Percentiles rank a stretch among this genome's conserved stretches.
Evolutionary conservation across 2,888 invertebrate species (phyloP).

Genomic region (Adelphocoris suturalis): DNA sequence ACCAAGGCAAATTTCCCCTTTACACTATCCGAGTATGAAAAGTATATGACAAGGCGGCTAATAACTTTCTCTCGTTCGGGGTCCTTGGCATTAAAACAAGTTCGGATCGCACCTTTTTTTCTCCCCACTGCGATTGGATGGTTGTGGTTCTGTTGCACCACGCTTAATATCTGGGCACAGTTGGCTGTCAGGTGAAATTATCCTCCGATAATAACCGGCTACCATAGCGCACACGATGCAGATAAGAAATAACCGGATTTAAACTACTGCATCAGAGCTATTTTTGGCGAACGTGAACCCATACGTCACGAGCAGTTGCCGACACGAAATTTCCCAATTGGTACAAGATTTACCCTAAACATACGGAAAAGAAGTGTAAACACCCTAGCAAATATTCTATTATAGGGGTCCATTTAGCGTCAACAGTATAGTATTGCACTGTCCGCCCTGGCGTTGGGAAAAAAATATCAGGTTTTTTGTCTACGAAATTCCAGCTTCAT

Average conservation of each 20-base stretch:
- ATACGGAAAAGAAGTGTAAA: too few species aligned
- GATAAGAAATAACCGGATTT: neutral
- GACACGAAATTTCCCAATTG: too few species aligned
- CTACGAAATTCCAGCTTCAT: too few species aligned
- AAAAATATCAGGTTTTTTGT: too few species aligned
- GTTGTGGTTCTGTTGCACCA: constrained; percentile 28
- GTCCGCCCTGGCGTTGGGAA: too few species aligned
- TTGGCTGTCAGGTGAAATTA: constrained; percentile 1
- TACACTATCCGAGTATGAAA: constrained; percentile 32
- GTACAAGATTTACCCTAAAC: too few species aligned
- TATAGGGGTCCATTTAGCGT: too few species aligned
- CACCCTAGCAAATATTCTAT: too few species aligned
- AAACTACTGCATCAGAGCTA: neutral
- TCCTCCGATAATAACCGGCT: neutral
- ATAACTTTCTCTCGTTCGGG: constrained; percentile 32
- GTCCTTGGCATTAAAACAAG: constrained; percentile 42
- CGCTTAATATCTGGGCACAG: neutral
- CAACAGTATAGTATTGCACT: too few species aligned
- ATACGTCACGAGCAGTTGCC: too few species aligned
- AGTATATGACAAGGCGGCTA: constrained; percentile 29
- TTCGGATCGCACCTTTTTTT: constrained; percentile 4
- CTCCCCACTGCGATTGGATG: neutral
- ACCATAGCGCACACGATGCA: constrained; percentile 8
- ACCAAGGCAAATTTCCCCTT: constrained; percentile 14
- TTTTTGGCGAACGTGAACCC: too few species aligned